Conservation (phyloP, 2,888 invertebrate genomes). For the Drosophila rellima region DNA sequence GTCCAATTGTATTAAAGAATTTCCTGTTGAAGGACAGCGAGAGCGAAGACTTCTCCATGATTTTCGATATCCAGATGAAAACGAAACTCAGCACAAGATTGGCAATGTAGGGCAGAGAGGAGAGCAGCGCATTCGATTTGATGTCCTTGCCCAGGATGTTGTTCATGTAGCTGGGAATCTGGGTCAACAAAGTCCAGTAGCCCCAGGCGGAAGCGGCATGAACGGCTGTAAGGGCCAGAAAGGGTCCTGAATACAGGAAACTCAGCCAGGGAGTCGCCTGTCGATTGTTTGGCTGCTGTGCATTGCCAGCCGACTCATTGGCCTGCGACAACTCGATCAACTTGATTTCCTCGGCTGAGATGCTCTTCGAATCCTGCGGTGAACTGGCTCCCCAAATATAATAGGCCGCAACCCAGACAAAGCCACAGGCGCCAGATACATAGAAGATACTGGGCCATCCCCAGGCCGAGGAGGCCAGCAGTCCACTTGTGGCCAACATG, state of each 20-base stretch:
- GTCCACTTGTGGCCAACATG: slow-evolving; percentile 91
- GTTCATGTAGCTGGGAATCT: slow-evolving; percentile 93
- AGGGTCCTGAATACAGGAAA: slow-evolving; percentile 91
- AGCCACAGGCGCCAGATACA: slow-evolving; percentile 88
- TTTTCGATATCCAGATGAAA: slow-evolving; percentile 89
- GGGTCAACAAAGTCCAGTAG: slow-evolving; percentile 93
- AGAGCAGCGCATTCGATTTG: slow-evolving; percentile 89
- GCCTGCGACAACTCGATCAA: slow-evolving; percentile 88
- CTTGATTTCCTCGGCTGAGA: slow-evolving; percentile 88
- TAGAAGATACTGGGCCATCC: slow-evolving; percentile 94
- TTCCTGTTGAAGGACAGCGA: slow-evolving; percentile 86
- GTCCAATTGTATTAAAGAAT: slow-evolving; percentile 88
- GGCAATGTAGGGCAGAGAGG: slow-evolving; percentile 90
- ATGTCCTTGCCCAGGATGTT: slow-evolving; percentile 90
- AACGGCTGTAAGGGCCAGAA: slow-evolving; percentile 90
- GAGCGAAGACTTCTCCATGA: slow-evolving; percentile 76
- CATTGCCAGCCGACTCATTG: slow-evolving; percentile 38
- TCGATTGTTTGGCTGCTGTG: slow-evolving; percentile 48
- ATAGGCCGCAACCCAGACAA: slow-evolving; percentile 89
- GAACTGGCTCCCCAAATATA: slow-evolving; percentile 89
- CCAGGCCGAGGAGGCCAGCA: slow-evolving; percentile 88
- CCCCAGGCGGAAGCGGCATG: slow-evolving; percentile 92
- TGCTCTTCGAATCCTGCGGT: slow-evolving; percentile 88
- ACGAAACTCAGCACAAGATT: slow-evolving; percentile 91
- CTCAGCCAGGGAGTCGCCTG: slow-evolving; percentile 90